A percentile compares a stretch with the other conserved stretches of the same genome.
Conservation (phyloP, 2,888 invertebrate genomes). For the Theretra japonica region DNA sequence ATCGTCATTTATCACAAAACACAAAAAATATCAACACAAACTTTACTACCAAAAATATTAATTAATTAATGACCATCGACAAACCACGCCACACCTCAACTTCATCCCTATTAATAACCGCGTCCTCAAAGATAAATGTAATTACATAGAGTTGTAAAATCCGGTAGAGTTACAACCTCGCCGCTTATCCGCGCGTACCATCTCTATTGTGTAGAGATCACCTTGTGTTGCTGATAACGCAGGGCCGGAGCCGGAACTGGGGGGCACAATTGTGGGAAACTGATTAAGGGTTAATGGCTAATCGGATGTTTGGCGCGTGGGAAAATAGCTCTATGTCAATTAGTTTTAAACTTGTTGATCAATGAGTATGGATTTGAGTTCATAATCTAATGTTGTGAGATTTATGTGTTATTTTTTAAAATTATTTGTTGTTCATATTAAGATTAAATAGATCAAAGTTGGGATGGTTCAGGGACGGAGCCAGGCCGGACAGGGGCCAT, state of each 20-base stretch:
- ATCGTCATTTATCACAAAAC: too few species aligned
- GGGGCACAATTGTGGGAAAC: slow-evolving; percentile 25
- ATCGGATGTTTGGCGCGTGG: slow-evolving; percentile 14
- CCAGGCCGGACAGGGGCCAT: too few species aligned
- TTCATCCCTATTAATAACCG: slow-evolving; percentile 10
- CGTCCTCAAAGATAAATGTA: slow-evolving; percentile 28
- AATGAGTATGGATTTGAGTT: too few species aligned
- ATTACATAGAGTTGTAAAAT: slow-evolving; percentile 27
- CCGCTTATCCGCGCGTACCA: slow-evolving; percentile 41
- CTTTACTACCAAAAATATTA: too few species aligned
- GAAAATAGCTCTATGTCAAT: background rate
- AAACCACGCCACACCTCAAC: background rate
- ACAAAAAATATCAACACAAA: too few species aligned
- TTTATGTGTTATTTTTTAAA: too few species aligned
- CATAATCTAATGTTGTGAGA: too few species aligned
- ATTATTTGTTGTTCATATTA: too few species aligned
- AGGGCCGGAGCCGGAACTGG: slow-evolving; percentile 32
- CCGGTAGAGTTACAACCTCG: slow-evolving; percentile 42
- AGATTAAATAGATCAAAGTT: too few species aligned
- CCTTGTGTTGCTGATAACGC: slow-evolving; percentile 38
- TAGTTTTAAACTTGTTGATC: background rate
- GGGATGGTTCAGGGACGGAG: too few species aligned
- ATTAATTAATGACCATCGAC: background rate
- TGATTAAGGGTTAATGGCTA: slow-evolving; percentile 16
- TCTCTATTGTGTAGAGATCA: slow-evolving; percentile 48